A percentile compares a stretch with the other conserved stretches of the same genome.
Evolutionary conservation across 2,797 vertebrate genomes (phyloP).

Genomic region (Sebastes trivittatus): DNA sequence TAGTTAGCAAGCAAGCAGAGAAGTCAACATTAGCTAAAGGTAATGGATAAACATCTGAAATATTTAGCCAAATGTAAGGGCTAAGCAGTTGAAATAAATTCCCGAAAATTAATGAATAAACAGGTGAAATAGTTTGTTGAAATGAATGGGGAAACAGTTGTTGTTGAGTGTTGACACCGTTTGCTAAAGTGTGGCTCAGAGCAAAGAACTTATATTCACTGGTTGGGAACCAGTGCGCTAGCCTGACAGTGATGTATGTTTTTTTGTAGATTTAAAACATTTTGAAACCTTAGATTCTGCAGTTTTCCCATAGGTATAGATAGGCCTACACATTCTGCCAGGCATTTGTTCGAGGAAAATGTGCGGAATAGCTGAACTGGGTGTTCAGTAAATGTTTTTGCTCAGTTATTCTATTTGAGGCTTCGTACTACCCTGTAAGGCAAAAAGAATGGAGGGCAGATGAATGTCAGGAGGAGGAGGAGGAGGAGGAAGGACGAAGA

Average conservation of each 20-base stretch:
- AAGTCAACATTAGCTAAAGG: not conserved
- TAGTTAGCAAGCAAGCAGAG: not conserved
- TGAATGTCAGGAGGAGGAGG: conserved; percentile 19
- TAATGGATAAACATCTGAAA: not conserved
- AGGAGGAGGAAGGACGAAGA: conserved; percentile 9
- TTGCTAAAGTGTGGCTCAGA: too few relatives aligned
- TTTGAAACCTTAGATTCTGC: not conserved
- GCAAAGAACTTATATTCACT: too few relatives aligned
- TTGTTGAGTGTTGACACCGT: too few relatives aligned
- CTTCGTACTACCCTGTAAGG: not conserved
- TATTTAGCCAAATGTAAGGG: not conserved
- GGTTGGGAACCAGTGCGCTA: not conserved
- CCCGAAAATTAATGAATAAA: not conserved
- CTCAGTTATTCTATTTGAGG: conserved; percentile 34
- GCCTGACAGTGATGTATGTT: not conserved
- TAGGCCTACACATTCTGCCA: not conserved
- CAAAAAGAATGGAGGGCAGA: not conserved
- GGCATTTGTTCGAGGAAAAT: not conserved
- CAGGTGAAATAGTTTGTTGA: not conserved
- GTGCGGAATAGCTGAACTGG: conserved; percentile 8
- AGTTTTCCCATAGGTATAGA: not conserved
- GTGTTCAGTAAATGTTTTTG: conserved; percentile 22
- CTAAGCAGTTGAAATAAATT: not conserved
- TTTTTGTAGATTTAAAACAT: not conserved
- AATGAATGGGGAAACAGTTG: not conserved